Base-by-base conservation (phyloP, 2,797 vertebrate genomes). In the Trachops cirrhosus region DNA sequence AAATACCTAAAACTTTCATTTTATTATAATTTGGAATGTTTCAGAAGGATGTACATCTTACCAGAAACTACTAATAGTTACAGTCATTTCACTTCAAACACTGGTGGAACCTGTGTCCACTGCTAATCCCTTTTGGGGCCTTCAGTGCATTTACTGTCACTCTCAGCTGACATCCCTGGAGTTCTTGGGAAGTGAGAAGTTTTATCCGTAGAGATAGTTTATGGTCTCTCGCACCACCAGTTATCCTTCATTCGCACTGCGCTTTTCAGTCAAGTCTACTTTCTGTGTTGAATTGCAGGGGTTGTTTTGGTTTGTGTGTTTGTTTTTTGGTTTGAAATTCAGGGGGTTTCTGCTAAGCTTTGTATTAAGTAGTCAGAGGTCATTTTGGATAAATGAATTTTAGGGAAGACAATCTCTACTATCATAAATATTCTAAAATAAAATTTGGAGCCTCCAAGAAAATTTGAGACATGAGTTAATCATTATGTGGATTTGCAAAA, bases 341-440 rank as follows among this genome's bases (percentile, higher is more conserved):
- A 84, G 46, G 67, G 71, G 62, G 37, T 48, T 59, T 73, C 78
- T 95, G 37, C 22, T 19, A 97, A 79, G 29, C 64, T 67, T 89
- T 50, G 22, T 62, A 29, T 79, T 85, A 87, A 84, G 59, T 92
- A 78, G 11, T 89, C 68, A 93, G 82, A 82, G 71, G 77, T 86
- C 21, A 86, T 88, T 94, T 87, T 73, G 46, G 39, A 75, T 34
- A 52, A 21, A 4, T 52, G 32, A 26, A 71, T 79, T 68, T 74
- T 85, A 92, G 94, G 41, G 44, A 74, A 48, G 75, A 70, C 7
- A 62, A 77, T 86, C 9, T 91, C 34, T 46, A 6, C 1, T 41
- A 8, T 22, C 32, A 22, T 29, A 79, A 91, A 79, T 41, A 88
- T 82, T 90, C 67, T 91, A 82, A 95, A 97, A 94, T 91, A 82